Percentiles rank a stretch among this genome's conserved stretches.
Evolutionary conservation across 2,113 vertebrate genomes (phyloP).

Genomic region (Barbus barbus): DNA sequence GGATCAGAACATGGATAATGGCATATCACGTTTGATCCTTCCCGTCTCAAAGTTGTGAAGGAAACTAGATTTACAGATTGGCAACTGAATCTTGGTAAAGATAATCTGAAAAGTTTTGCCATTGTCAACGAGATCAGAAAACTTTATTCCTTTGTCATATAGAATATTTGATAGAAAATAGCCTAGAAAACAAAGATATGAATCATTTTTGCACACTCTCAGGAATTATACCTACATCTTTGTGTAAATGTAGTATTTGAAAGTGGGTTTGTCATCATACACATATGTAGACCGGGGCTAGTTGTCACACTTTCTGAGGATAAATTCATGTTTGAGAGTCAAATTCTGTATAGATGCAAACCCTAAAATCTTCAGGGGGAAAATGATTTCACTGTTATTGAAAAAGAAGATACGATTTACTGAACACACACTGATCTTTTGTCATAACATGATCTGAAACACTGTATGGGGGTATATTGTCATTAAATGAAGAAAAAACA

Average conservation of each 20-base stretch:
- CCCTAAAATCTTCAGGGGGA: too few relatives aligned
- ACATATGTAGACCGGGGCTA: neutral
- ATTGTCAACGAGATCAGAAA: neutral
- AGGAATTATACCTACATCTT: neutral
- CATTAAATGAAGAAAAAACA: neutral
- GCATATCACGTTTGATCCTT: neutral
- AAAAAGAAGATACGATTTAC: neutral
- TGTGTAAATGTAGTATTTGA: neutral
- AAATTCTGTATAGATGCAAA: neutral
- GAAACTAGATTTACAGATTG: neutral
- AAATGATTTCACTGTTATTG: too few relatives aligned
- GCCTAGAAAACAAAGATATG: neutral
- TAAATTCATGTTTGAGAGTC: neutral
- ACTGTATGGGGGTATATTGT: neutral
- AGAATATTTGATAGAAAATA: neutral
- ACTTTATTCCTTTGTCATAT: neutral
- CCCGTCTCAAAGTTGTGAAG: slow-evolving; percentile 1
- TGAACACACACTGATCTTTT: neutral
- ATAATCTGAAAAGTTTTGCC: neutral
- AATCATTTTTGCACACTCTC: neutral
- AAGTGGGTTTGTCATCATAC: neutral
- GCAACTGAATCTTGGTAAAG: neutral
- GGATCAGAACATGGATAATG: slow-evolving; percentile 7
- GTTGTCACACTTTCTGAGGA: neutral
- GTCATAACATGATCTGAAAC: neutral